A percentile compares a stretch with the other conserved stretches of the same genome.
Conservation (phyloP, 2,113 vertebrate species). For the Tursiops truncatus region DNA sequence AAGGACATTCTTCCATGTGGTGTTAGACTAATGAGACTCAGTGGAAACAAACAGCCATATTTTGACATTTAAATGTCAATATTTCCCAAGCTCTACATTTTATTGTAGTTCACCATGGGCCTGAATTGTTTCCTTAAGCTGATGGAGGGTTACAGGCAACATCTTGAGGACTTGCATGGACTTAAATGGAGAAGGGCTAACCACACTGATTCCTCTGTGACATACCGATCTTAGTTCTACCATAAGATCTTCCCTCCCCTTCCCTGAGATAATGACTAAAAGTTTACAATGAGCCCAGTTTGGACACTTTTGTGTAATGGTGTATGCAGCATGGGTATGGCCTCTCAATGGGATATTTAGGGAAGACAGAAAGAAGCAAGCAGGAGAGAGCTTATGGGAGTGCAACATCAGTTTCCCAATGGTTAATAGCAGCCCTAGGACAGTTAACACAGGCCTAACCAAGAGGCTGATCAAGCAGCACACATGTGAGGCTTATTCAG, state of each 20-base stretch:
- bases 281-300: background rate
- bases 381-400: background rate
- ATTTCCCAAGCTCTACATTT: background rate
- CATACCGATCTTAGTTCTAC: background rate
- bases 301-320: background rate
- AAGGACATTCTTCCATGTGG: background rate
- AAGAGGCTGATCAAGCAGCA: background rate
- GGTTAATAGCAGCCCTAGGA: background rate
- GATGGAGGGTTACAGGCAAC: background rate
- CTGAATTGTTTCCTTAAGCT: background rate
- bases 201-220: background rate
- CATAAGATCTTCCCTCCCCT: background rate
- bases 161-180: background rate
- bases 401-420: background rate
- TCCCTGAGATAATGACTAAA: background rate
- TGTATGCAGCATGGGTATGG: background rate
- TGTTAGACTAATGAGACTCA: background rate
- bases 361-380: background rate
- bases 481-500: background rate
- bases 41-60: background rate
- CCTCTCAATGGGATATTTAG: background rate
- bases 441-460: background rate
- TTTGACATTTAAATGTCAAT: background rate
- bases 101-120: background rate
- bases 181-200: background rate